These are phyloP conservation scores for Nycticryphes semicollaris DNA, from an alignment of 2,113 vertebrate genomes.

Conservation along the genomic window DNA sequence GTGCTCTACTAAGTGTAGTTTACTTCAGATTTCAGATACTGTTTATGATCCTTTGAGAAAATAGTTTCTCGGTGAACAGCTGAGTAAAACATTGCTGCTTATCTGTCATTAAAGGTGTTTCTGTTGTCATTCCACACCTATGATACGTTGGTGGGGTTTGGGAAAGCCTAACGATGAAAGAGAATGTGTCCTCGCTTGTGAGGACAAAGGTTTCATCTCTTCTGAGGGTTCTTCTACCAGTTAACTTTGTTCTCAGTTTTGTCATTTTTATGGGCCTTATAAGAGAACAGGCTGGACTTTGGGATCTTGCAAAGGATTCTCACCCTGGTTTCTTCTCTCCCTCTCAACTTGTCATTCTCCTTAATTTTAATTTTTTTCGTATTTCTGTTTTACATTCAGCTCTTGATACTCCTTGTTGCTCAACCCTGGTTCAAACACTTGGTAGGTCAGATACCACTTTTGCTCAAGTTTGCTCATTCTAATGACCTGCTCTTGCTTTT, in stretches of 20 bases:
- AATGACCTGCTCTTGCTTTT: neutral
- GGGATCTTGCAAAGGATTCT: neutral
- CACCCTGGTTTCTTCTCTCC: neutral
- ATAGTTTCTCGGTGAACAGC: neutral
- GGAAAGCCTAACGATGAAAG: neutral
- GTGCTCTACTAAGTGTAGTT: neutral
- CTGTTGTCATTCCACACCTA: neutral
- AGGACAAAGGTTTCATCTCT: neutral
- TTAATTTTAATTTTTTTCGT: neutral
- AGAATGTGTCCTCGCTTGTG: neutral
- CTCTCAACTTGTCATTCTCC: neutral
- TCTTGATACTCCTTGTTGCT: neutral
- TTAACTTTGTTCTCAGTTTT: neutral
- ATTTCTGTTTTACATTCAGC: neutral
- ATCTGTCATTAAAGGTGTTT: neutral
- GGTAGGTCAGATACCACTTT: neutral
- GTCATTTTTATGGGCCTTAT: neutral
- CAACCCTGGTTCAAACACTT: neutral
- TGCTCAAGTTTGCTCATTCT: neutral
- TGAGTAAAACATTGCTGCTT: neutral
- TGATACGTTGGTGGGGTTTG: neutral
- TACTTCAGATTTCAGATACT: neutral
- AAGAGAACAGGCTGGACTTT: neutral
- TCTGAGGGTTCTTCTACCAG: neutral
- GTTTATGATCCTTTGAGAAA: neutral